Conservation (phyloP, 2,888 invertebrate genomes). For the Rhagium mordax region DNA sequence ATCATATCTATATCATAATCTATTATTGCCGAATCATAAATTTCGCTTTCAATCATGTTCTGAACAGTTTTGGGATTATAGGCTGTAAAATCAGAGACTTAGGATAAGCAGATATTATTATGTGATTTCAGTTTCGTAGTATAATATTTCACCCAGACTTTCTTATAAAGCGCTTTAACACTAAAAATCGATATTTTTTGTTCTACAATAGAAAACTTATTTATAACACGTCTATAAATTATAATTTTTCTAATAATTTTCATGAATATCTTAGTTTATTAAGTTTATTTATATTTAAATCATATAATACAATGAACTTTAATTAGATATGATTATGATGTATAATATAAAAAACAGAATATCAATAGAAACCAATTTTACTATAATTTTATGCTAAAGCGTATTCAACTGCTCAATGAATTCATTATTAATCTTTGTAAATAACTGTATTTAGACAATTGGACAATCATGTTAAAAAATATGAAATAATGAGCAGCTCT, state of each 20-base stretch:
- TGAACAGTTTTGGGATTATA: too few species aligned
- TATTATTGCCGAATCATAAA: too few species aligned
- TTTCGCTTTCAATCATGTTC: too few species aligned
- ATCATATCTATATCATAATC: too few species aligned
- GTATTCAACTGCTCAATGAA: background rate
- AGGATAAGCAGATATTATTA: too few species aligned
- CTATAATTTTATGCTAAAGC: background rate
- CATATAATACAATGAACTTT: background rate
- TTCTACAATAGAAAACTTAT: background rate
- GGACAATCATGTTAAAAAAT: conserved; percentile 2
- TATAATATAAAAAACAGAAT: background rate
- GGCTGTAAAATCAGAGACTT: too few species aligned
- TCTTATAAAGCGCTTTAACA: too few species aligned
- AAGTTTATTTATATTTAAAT: background rate
- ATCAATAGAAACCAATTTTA: background rate
- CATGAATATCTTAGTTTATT: too few species aligned
- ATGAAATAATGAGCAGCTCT: conserved; percentile 1
- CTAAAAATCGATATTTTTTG: too few species aligned
- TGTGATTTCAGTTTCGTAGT: too few species aligned
- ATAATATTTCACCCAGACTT: too few species aligned
- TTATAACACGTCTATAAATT: background rate
- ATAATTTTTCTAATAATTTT: background rate
- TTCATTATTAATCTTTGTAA: conserved; percentile 1
- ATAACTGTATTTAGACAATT: background rate
- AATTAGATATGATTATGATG: background rate